These are phyloP conservation scores for Masticophis lateralis DNA, from an alignment of 2,797 vertebrate genomes.

Conservation along the genomic window DNA sequence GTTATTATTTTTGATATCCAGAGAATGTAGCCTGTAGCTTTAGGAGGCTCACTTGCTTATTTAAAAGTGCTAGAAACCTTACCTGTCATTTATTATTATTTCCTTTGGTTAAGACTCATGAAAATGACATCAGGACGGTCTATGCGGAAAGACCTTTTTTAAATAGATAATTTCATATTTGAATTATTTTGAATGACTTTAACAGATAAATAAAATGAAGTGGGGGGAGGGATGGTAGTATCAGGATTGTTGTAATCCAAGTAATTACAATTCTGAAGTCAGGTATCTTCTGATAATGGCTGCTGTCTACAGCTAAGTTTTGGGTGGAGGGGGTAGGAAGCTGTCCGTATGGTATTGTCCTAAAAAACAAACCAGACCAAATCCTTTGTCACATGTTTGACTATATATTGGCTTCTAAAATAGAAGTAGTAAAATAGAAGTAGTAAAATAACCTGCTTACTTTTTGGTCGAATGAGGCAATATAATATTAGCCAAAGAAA, in stretches of 20 bases:
- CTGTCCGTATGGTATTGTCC: not conserved
- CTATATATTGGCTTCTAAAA: not conserved
- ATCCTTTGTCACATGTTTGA: rapidly evolving
- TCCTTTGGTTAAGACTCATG: slow-evolving; percentile 73
- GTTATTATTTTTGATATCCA: slow-evolving; percentile 83
- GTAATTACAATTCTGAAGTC: slow-evolving; percentile 10
- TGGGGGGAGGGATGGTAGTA: slow-evolving; percentile 30
- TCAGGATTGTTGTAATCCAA: slow-evolving; percentile 52
- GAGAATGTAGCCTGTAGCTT: slow-evolving; percentile 77
- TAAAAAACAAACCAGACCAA: not conserved
- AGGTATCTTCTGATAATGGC: slow-evolving; percentile 13
- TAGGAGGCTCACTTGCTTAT: slow-evolving; percentile 78
- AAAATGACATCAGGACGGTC: slow-evolving; percentile 56
- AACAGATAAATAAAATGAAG: slow-evolving; percentile 38
- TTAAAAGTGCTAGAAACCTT: slow-evolving; percentile 72
- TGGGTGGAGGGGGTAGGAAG: not conserved
- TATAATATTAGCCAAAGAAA: not conserved
- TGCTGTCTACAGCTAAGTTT: not conserved
- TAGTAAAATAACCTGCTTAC: rapidly evolving
- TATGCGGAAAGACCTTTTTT: slow-evolving; percentile 54
- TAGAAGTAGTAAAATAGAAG: not conserved
- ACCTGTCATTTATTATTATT: slow-evolving; percentile 75
- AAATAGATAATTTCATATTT: slow-evolving; percentile 59
- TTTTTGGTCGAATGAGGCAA: not conserved
- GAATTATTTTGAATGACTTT: slow-evolving; percentile 53